Conservation (phyloP, 1,140 invertebrate genomes). For the Steinernema khuongi region DNA sequence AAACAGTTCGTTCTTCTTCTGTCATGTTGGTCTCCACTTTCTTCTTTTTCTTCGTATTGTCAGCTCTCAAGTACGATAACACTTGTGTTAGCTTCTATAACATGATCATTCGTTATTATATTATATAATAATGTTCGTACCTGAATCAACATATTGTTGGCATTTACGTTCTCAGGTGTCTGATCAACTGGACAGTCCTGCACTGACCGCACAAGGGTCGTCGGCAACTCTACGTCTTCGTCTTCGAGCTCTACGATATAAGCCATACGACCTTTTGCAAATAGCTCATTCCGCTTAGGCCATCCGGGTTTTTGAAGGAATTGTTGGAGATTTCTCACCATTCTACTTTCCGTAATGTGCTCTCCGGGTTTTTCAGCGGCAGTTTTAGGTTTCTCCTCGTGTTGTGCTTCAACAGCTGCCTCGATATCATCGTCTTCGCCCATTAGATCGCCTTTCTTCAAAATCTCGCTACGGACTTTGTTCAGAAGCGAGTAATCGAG, state of each 20-base stretch:
- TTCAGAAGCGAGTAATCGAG: slow-evolving; percentile 97
- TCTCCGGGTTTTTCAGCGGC: slow-evolving; percentile 62
- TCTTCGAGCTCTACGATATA: slow-evolving; percentile 89
- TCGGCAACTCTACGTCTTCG: slow-evolving; percentile 88
- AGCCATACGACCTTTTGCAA: slow-evolving; percentile 86
- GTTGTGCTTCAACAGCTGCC: slow-evolving; percentile 40
- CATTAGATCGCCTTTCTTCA: slow-evolving; percentile 73
- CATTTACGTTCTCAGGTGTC: slow-evolving; percentile 47
- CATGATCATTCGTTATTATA: slow-evolving; percentile 76
- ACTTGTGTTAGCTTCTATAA: slow-evolving; percentile 94
- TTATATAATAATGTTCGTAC: slow-evolving; percentile 70
- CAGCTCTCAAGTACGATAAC: slow-evolving; percentile 76
- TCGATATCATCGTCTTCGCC: slow-evolving; percentile 72
- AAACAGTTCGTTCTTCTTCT: slow-evolving; percentile 21
- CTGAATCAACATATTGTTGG: slow-evolving; percentile 52
- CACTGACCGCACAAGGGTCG: slow-evolving; percentile 86
- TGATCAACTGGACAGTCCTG: slow-evolving; percentile 77
- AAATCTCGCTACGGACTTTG: slow-evolving; percentile 77
- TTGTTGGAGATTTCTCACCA: slow-evolving; percentile 61
- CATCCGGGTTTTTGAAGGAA: slow-evolving; percentile 44
- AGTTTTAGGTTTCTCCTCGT: slow-evolving; percentile 32
- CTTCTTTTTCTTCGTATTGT: slow-evolving; percentile 57
- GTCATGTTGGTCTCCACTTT: slow-evolving; percentile 26
- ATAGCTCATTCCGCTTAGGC: slow-evolving; percentile 82
- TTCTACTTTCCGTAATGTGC: slow-evolving; percentile 63